Percentiles rank a stretch among this genome's conserved stretches.
Conservation (phyloP, 1,140 invertebrate genomes). For the Plutomurus gul region DNA sequence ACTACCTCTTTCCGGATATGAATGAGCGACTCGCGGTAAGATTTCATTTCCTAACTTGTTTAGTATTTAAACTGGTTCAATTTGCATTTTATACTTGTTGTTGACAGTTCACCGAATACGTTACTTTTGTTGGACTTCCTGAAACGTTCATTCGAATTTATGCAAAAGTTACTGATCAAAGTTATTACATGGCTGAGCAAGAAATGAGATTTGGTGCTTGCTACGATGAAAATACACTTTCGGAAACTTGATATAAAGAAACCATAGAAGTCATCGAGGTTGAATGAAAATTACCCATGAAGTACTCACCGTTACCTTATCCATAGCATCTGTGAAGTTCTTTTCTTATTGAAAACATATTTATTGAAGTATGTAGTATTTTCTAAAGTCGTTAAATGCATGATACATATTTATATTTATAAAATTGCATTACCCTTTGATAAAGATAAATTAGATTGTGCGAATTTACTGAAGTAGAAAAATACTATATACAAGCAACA, state of each 20-base stretch:
- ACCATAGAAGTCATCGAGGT: too few species aligned
- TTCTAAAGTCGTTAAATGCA: too few species aligned
- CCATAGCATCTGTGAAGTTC: too few species aligned
- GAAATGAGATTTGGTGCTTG: conserved; percentile 44
- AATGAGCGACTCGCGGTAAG: not conserved
- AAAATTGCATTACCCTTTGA: too few species aligned
- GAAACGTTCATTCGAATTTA: conserved; percentile 50
- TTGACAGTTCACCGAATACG: conserved; percentile 45
- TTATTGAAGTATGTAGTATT: too few species aligned
- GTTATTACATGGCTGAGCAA: conserved; percentile 32
- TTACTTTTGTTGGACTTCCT: conserved; percentile 44
- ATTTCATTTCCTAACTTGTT: not conserved
- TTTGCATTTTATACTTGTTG: not conserved
- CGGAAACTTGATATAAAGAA: not conserved
- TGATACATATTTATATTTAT: too few species aligned
- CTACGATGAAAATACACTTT: conserved; percentile 31
- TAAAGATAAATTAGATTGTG: too few species aligned
- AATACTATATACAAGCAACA: too few species aligned
- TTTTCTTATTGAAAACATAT: too few species aligned
- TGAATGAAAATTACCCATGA: too few species aligned
- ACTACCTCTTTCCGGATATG: conserved; percentile 31
- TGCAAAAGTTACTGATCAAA: conserved; percentile 35
- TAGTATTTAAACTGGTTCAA: not conserved
- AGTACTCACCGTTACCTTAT: too few species aligned
- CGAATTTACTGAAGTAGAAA: too few species aligned